Conservation (phyloP, 2,888 invertebrate genomes). For the Bursaphelenchus okinawaensis region DNA sequence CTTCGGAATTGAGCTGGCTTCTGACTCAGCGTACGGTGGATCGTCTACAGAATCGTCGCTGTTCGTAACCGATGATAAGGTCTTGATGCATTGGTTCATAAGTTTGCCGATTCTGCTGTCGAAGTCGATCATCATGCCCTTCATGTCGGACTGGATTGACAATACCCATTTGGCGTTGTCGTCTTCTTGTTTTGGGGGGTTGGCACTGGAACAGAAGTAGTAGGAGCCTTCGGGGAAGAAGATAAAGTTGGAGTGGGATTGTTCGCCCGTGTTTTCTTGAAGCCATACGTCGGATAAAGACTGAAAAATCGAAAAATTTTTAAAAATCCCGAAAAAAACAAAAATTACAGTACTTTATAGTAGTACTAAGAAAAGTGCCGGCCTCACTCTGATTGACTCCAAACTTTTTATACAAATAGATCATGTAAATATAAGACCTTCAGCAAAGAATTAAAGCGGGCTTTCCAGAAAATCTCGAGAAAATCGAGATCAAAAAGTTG, state of each 20-base stretch:
- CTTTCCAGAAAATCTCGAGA: no score
- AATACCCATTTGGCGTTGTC: slow-evolving; percentile 83
- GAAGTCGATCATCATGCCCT: slow-evolving; percentile 66
- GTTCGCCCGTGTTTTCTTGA: slow-evolving; percentile 28
- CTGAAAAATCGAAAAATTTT: no score
- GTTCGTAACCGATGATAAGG: slow-evolving; percentile 87
- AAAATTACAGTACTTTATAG: no score
- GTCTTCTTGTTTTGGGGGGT: slow-evolving; percentile 17
- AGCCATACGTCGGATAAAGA: slow-evolving; percentile 43
- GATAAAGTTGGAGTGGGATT: slow-evolving; percentile 65
- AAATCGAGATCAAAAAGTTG: no score
- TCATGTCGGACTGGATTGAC: slow-evolving; percentile 98
- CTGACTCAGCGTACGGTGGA: slow-evolving; percentile 1
- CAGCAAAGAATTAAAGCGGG: no score
- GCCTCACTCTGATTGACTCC: no score
- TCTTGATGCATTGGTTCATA: slow-evolving; percentile 84
- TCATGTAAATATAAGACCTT: no score
- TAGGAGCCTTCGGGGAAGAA: slow-evolving; percentile 98
- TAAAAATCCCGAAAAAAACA: background rate
- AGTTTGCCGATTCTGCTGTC: slow-evolving; percentile 80
- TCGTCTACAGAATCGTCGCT: slow-evolving; percentile 59
- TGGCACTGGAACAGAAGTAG: slow-evolving; percentile 75
- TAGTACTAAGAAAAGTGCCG: no score
- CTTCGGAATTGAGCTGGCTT: slow-evolving; percentile 9
- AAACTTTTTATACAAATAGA: no score